Percentiles rank a stretch among this genome's conserved stretches.
Conservation (phyloP, 2,888 invertebrate genomes). For the Diplolepis rosae region DNA sequence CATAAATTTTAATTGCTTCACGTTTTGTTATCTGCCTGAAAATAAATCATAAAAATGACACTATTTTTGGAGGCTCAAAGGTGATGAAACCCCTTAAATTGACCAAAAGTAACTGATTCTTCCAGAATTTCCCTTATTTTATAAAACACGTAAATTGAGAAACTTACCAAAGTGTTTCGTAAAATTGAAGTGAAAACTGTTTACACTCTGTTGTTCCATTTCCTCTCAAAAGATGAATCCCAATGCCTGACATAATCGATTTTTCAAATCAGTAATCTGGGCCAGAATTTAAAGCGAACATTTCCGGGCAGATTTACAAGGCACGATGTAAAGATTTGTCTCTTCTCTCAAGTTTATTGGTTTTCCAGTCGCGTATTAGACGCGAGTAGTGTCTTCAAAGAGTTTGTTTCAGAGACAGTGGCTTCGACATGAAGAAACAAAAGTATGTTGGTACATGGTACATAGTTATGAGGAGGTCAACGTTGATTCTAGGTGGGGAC, state of each 20-base stretch:
- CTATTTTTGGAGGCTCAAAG: too few species aligned
- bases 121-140: too few species aligned
- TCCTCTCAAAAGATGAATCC: neutral
- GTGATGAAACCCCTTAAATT: too few species aligned
- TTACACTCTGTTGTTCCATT: too few species aligned
- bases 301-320: neutral
- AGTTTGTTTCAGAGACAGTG: slow-evolving; percentile 30
- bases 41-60: too few species aligned
- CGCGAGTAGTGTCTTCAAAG: slow-evolving; percentile 20
- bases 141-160: too few species aligned
- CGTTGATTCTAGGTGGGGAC: slow-evolving; percentile 42
- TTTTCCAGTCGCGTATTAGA: slow-evolving; percentile 47
- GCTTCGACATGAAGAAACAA: slow-evolving; percentile 48
- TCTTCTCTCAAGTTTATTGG: slow-evolving; percentile 40
- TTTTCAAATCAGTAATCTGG: neutral
- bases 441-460: slow-evolving; percentile 47
- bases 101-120: too few species aligned
- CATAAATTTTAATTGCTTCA: too few species aligned
- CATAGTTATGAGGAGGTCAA: slow-evolving; percentile 49
- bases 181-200: too few species aligned
- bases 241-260: slow-evolving; percentile 2
- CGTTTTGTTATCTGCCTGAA: too few species aligned
- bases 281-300: slow-evolving; percentile 9
- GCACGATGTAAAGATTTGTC: neutral
- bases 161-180: too few species aligned